phyloP scores from a whole-genome alignment of 1,140 invertebrate species.

The Apis cerana region DNA sequence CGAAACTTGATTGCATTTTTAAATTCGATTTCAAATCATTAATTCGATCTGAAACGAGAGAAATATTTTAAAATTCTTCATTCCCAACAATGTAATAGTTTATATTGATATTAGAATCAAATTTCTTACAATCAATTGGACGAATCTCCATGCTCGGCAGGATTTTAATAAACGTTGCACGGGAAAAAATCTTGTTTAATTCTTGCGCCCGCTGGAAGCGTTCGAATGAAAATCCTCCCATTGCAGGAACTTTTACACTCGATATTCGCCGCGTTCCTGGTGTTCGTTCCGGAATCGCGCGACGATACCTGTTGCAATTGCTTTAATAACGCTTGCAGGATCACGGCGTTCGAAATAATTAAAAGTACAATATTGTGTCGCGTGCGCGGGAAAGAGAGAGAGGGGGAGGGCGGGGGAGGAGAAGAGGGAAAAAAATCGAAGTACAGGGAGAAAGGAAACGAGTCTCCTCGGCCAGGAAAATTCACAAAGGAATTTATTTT shows the following conservation, averaged over 20 bases:
- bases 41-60: no score
- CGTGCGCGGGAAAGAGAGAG: background rate
- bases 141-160: background rate
- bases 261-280: slow-evolving; percentile 10
- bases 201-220: background rate
- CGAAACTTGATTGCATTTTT: no score
- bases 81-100: no score
- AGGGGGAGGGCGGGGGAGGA: no score
- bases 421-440: slow-evolving; percentile 1
- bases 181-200: slow-evolving; percentile 17
- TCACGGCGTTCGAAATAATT: slow-evolving; percentile 41
- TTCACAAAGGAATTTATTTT: slow-evolving; percentile 29
- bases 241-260: slow-evolving; percentile 20
- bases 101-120: background rate
- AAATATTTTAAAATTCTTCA: no score
- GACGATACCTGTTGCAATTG: slow-evolving; percentile 44
- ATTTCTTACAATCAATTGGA: background rate
- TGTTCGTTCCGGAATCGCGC: slow-evolving; percentile 25
- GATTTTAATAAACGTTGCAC: slow-evolving; percentile 1
- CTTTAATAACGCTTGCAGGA: slow-evolving; percentile 38
- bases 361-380: slow-evolving; percentile 43
- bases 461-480: background rate
- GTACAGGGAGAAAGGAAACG: background rate
- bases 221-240: slow-evolving; percentile 20
- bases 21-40: no score